These are phyloP conservation scores for Trialeurodes vaporariorum DNA, from an alignment of 1,140 invertebrate genomes.

Conservation along the genomic window DNA sequence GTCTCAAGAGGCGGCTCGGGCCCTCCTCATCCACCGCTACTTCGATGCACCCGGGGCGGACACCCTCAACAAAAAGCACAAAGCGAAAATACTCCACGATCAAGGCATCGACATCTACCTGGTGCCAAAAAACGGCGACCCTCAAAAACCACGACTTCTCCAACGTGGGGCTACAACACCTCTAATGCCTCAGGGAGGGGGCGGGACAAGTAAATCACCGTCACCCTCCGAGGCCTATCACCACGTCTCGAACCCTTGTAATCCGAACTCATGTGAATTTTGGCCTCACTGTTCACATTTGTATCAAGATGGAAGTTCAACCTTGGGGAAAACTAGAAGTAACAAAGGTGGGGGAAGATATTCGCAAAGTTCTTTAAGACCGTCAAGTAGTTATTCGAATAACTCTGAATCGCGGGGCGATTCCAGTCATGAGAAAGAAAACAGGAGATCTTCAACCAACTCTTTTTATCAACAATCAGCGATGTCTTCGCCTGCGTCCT, in stretches of 20 bases:
- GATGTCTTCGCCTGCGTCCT: constrained; percentile 28
- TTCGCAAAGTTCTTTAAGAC: too few relatives aligned
- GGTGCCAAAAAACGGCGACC: constrained; percentile 4
- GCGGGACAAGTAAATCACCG: constrained; percentile 3
- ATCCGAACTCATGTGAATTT: constrained; percentile 41
- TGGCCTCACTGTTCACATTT: constrained; percentile 44
- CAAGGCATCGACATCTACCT: constrained; percentile 18
- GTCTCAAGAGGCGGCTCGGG: constrained; percentile 38
- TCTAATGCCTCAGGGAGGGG: constrained; percentile 18
- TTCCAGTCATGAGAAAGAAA: too few relatives aligned
- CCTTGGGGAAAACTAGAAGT: too few relatives aligned
- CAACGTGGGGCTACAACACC: constrained; percentile 40
- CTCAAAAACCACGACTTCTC: constrained; percentile 29
- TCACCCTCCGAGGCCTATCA: not conserved
- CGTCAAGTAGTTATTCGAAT: too few relatives aligned
- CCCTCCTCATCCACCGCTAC: constrained; percentile 36
- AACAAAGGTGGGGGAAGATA: too few relatives aligned
- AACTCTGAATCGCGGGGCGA: too few relatives aligned
- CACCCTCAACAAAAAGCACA: constrained; percentile 22
- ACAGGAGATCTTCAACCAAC: too few relatives aligned
- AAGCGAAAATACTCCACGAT: constrained; percentile 25
- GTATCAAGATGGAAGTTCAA: too few relatives aligned
- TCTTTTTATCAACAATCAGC: constrained; percentile 22
- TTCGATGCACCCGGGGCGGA: constrained; percentile 33
- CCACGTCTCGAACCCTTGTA: constrained; percentile 29